phyloP scores from a whole-genome alignment of 2,888 invertebrate species.

The Rotaria socialis region DNA sequence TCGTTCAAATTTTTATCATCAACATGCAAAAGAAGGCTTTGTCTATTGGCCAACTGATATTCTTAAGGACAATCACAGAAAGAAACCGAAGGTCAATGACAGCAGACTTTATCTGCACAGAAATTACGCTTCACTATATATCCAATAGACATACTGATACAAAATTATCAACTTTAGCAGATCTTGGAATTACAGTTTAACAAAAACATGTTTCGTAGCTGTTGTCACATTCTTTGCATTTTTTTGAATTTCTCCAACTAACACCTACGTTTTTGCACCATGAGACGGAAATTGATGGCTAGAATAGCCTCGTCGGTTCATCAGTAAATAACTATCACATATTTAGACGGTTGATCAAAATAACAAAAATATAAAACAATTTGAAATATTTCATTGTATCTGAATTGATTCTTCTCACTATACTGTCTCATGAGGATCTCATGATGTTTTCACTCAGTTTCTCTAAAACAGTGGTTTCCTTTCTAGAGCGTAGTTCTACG shows the following conservation, averaged over 20 bases:
- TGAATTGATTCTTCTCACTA: not conserved
- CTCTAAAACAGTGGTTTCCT: too few species aligned
- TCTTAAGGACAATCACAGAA: not conserved
- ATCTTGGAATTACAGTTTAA: not conserved
- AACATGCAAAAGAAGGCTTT: conserved; percentile 1
- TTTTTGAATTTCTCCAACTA: not conserved
- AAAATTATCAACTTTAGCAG: conserved; percentile 9
- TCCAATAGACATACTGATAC: not conserved
- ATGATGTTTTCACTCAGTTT: not conserved
- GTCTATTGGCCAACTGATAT: conserved; percentile 21
- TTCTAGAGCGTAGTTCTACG: too few species aligned
- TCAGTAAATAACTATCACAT: not conserved
- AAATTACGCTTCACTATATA: conserved; percentile 25
- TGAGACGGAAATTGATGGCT: not conserved
- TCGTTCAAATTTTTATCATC: not conserved
- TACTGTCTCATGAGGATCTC: not conserved
- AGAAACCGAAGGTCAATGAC: not conserved
- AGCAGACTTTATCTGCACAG: conserved; percentile 25
- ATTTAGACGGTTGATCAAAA: not conserved
- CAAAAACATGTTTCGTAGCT: not conserved
- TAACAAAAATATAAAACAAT: not conserved
- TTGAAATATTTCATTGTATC: not conserved
- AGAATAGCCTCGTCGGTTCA: not conserved
- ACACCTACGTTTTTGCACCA: not conserved
- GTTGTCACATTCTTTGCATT: not conserved